phyloP scores from a whole-genome alignment of 1,140 invertebrate species.

The Conus betulinus region DNA sequence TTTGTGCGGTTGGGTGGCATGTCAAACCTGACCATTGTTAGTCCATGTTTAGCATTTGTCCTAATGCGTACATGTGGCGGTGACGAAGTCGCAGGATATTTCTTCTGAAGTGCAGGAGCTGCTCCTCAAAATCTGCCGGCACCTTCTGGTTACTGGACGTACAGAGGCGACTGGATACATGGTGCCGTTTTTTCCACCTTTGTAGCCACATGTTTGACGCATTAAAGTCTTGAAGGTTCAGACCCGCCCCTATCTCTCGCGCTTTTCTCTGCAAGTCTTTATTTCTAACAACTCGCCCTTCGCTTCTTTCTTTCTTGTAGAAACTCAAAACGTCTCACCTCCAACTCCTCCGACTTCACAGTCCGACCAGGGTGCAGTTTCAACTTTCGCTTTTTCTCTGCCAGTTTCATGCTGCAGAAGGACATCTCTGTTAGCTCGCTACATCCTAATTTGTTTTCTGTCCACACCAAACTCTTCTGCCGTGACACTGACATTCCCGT shows the following conservation, averaged over 20 bases:
- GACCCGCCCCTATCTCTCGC: background rate
- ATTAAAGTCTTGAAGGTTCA: background rate
- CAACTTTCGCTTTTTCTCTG: too few relatives aligned
- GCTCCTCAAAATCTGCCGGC: background rate
- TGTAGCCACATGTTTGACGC: background rate
- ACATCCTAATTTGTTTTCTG: too few relatives aligned
- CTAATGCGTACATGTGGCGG: background rate
- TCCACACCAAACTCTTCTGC: too few relatives aligned
- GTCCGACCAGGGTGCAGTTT: too few relatives aligned
- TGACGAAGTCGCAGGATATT: background rate
- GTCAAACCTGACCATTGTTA: background rate
- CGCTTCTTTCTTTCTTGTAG: too few relatives aligned
- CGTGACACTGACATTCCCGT: too few relatives aligned
- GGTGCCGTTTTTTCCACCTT: background rate
- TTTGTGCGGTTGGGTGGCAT: background rate
- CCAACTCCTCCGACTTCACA: too few relatives aligned
- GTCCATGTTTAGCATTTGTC: background rate
- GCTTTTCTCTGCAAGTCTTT: background rate
- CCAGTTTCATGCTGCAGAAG: too few relatives aligned
- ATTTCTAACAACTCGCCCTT: too few relatives aligned
- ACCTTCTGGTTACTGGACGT: background rate
- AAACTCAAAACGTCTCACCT: too few relatives aligned
- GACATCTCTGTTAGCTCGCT: too few relatives aligned
- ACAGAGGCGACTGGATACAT: background rate
- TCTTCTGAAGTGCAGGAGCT: background rate